Evolutionary conservation across 1,140 invertebrate genomes (phyloP).

Genomic region (Leptopilina clavipes): DNA sequence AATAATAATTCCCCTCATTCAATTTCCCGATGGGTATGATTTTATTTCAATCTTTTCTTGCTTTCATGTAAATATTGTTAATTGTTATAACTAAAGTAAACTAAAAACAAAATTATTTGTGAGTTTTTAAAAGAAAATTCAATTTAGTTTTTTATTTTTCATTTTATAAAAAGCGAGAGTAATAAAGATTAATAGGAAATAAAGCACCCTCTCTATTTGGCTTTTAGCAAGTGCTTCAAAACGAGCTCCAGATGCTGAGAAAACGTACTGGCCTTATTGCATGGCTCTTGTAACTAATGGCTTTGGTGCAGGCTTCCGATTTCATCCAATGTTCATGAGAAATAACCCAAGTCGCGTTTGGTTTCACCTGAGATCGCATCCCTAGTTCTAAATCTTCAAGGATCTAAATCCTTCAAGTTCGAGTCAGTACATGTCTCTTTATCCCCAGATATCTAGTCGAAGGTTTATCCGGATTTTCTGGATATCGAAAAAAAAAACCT

Average conservation of each 20-base stretch:
- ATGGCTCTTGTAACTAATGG: slow-evolving; percentile 28
- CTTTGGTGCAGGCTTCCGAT: slow-evolving; percentile 21
- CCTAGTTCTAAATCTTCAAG: slow-evolving; percentile 20
- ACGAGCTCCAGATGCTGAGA: slow-evolving; percentile 21
- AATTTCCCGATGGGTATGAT: too few species aligned
- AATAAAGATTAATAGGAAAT: slow-evolving; percentile 16
- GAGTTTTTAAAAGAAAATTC: background rate
- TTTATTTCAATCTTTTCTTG: too few species aligned
- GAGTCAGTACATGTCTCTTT: slow-evolving; percentile 30
- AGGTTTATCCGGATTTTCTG: background rate
- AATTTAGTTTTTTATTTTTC: background rate
- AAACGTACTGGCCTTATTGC: background rate
- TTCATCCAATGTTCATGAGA: slow-evolving; percentile 27
- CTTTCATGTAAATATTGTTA: too few species aligned
- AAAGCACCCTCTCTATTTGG: slow-evolving; percentile 6
- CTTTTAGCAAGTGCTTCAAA: slow-evolving; percentile 9
- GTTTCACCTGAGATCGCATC: slow-evolving; percentile 32
- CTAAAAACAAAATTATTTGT: too few species aligned
- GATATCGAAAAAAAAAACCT: background rate
- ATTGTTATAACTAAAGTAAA: too few species aligned
- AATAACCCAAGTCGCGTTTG: slow-evolving; percentile 25
- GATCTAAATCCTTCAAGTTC: slow-evolving; percentile 33
- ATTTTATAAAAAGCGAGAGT: background rate
- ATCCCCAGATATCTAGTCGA: slow-evolving; percentile 28
- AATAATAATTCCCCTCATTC: too few species aligned